Percentiles rank a stretch among this genome's conserved stretches.
These are phyloP conservation scores for Cerceris ruficornis DNA, from an alignment of 2,888 invertebrate genomes.

Conservation along the genomic window DNA sequence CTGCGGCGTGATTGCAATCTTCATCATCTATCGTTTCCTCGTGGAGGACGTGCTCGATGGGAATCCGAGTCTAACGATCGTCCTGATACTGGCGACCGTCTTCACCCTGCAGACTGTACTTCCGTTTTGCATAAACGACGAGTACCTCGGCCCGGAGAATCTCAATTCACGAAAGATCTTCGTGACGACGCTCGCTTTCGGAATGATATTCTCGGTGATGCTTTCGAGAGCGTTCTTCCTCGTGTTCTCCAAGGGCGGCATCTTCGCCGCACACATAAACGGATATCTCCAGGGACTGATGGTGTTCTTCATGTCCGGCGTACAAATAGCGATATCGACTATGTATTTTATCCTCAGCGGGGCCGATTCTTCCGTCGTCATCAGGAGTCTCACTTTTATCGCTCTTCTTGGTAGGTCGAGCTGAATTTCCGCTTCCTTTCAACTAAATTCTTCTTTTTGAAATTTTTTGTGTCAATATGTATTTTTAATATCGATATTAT, in stretches of 20 bases:
- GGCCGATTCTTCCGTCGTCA: slow-evolving; percentile 74
- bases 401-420: slow-evolving; percentile 82
- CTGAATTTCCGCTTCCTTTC: not conserved
- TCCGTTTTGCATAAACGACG: slow-evolving; percentile 80
- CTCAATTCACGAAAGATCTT: slow-evolving; percentile 85
- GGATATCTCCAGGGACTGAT: slow-evolving; percentile 87
- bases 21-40: slow-evolving; percentile 86
- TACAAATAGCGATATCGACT: slow-evolving; percentile 82
- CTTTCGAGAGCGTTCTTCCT: slow-evolving; percentile 86
- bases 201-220: slow-evolving; percentile 86
- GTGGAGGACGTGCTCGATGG: slow-evolving; percentile 87
- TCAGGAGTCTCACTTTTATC: slow-evolving; percentile 78
- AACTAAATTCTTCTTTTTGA: no score
- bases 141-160: slow-evolving; percentile 69
- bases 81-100: slow-evolving; percentile 81
- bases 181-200: slow-evolving; percentile 85
- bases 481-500: no score
- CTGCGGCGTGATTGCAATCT: slow-evolving; percentile 86
- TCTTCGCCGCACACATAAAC: slow-evolving; percentile 87
- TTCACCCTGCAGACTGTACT: slow-evolving; percentile 80
- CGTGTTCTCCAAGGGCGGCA: slow-evolving; percentile 86
- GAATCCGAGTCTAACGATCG: slow-evolving; percentile 83
- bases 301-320: slow-evolving; percentile 85
- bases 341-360: slow-evolving; percentile 73
- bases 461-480: no score